Percentiles rank a stretch among this genome's conserved stretches.
Evolutionary conservation across 1,140 invertebrate species (phyloP).

Genomic region (Drosophila ercepeae): DNA sequence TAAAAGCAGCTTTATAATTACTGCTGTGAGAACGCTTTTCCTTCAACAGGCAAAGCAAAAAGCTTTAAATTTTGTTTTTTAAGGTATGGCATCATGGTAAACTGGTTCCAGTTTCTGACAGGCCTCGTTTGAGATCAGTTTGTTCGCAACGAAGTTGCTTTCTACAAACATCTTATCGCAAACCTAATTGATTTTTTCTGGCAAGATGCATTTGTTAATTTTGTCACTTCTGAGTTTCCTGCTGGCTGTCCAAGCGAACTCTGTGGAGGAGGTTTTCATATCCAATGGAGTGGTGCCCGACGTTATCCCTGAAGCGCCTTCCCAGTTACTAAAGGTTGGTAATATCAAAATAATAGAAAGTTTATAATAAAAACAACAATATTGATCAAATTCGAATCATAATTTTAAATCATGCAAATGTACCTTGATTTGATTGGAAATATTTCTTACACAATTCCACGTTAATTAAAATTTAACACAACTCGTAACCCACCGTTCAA

Average conservation of each 20-base stretch:
- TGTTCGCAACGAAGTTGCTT: neutral
- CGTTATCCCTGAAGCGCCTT: conserved; percentile 56
- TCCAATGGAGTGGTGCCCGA: conserved; percentile 63
- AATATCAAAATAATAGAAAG: neutral
- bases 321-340: conserved; percentile 62
- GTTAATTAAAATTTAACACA: neutral
- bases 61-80: conserved; percentile 35
- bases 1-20: conserved; percentile 6
- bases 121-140: conserved; percentile 21
- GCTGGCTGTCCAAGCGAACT: conserved; percentile 22
- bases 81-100: conserved; percentile 36
- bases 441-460: too few species aligned
- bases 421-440: too few species aligned
- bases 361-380: neutral
- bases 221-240: conserved; percentile 24
- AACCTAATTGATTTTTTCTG: neutral
- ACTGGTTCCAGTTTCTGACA: conserved; percentile 61
- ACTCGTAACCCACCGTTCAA: conserved; percentile 30
- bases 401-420: too few species aligned
- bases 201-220: conserved; percentile 39
- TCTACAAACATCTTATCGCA: neutral
- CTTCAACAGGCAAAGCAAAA: conserved; percentile 20
- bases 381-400: too few species aligned
- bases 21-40: conserved; percentile 20
- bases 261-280: conserved; percentile 44